Evolutionary conservation across 2,888 invertebrate species (phyloP).

Genomic region (Tenthredo livida): DNA sequence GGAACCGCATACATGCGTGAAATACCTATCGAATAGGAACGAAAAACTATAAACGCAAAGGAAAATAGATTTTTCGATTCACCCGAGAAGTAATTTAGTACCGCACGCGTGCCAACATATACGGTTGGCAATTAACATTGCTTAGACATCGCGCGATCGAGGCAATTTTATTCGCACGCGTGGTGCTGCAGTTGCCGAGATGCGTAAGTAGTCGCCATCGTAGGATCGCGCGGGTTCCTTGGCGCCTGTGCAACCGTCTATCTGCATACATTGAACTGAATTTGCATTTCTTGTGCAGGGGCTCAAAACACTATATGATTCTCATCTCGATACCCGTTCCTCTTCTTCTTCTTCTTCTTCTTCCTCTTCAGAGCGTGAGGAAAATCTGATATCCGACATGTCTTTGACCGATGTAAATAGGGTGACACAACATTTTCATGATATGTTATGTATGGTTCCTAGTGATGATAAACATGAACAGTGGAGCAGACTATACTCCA

Average conservation of each 20-base stretch:
- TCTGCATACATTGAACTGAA: not conserved
- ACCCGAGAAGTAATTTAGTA: not conserved
- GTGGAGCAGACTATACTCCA: not conserved
- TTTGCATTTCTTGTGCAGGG: not conserved
- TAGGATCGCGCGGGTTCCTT: slow-evolving; percentile 13
- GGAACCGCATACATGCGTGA: not conserved
- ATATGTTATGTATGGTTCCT: too few relatives aligned
- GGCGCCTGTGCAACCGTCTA: not conserved
- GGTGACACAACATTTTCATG: too few relatives aligned
- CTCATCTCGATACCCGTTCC: not conserved
- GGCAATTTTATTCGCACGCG: slow-evolving; percentile 23
- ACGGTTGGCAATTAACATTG: slow-evolving; percentile 31
- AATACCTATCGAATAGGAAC: not conserved
- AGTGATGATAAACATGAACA: not conserved
- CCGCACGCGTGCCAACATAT: slow-evolving; percentile 3
- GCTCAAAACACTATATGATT: not conserved
- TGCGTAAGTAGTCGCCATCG: slow-evolving; percentile 38
- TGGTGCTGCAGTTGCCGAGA: not conserved
- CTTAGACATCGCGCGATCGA: slow-evolving; percentile 44
- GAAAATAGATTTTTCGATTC: not conserved
- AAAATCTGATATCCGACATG: not conserved
- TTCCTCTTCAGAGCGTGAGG: not conserved
- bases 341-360: not conserved
- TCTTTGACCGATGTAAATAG: too few relatives aligned
- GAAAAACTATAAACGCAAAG: not conserved